Conservation (phyloP, 2,888 invertebrate genomes). For the Lasioglossum marginatum region DNA sequence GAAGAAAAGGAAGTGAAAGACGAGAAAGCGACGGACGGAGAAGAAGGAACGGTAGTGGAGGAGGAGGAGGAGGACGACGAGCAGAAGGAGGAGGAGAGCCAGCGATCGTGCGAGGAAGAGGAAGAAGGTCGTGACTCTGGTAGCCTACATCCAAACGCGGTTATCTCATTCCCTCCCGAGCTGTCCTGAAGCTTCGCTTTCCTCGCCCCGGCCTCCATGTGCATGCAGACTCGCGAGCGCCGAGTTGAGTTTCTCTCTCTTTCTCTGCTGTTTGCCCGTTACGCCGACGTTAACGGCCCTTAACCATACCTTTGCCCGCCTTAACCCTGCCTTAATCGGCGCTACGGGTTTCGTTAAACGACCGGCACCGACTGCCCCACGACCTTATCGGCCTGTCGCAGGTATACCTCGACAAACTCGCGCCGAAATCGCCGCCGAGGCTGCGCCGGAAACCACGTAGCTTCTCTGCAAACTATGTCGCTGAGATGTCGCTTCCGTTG, state of each 20-base stretch:
- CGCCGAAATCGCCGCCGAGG: not conserved
- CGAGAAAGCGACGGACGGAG: constrained; percentile 55
- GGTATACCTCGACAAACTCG: constrained; percentile 1
- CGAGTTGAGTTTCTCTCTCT: constrained; percentile 3
- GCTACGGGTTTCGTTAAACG: constrained; percentile 52
- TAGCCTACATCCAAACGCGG: constrained; percentile 81
- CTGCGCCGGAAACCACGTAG: not conserved
- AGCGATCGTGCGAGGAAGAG: constrained; percentile 65
- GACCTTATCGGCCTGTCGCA: constrained; percentile 34
- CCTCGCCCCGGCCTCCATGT: constrained; percentile 67
- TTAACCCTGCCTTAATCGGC: constrained; percentile 52
- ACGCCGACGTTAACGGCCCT: constrained; percentile 69
- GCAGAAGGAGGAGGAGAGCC: constrained; percentile 33
- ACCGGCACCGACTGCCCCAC: constrained; percentile 19
- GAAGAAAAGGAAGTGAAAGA: constrained; percentile 52
- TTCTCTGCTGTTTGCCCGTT: constrained; percentile 41
- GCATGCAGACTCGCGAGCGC: constrained; percentile 56
- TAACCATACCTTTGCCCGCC: constrained; percentile 56
- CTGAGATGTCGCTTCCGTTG: not conserved
- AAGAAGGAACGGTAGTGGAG: constrained; percentile 40
- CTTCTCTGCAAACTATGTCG: not conserved
- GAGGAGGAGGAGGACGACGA: constrained; percentile 43
- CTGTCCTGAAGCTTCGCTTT: constrained; percentile 63
- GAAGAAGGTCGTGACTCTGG: constrained; percentile 82
- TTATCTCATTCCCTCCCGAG: constrained; percentile 72